Evolutionary conservation across 2,113 vertebrate species (phyloP).

Genomic region (Platysteira castanea): DNA sequence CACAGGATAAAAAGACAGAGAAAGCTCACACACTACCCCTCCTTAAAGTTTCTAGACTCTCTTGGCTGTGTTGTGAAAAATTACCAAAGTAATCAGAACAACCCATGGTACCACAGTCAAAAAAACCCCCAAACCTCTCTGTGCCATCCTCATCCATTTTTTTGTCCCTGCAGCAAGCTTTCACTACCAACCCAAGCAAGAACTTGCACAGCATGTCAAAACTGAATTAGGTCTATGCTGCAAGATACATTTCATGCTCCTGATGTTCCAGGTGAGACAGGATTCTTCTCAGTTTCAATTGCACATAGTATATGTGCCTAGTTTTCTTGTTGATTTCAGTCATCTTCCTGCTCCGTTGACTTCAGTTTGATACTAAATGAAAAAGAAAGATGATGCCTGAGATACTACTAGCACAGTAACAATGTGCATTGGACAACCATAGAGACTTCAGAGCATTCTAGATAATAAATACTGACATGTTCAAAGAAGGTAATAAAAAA

Average conservation of each 20-base stretch:
- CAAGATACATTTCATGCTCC: background rate
- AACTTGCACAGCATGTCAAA: background rate
- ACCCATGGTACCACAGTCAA: background rate
- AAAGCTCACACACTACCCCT: rapidly evolving
- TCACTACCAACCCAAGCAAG: background rate
- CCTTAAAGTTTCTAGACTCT: background rate
- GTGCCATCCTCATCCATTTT: background rate
- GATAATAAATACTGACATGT: background rate
- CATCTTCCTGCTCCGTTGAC: background rate
- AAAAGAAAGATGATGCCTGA: background rate
- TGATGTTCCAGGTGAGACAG: background rate
- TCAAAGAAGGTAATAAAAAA: background rate
- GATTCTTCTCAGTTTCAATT: background rate
- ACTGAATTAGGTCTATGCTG: background rate
- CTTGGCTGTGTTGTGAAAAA: background rate
- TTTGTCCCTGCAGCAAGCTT: background rate
- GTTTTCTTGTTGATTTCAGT: background rate
- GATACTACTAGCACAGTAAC: background rate
- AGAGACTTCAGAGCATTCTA: background rate
- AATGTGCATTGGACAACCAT: background rate
- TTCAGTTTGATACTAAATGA: background rate
- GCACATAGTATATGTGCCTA: background rate
- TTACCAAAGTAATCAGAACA: background rate
- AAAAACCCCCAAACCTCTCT: background rate
- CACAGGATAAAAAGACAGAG: background rate